These are phyloP conservation scores for Cecidostiba fungosa DNA, from an alignment of 2,888 invertebrate species.

Conservation along the genomic window DNA sequence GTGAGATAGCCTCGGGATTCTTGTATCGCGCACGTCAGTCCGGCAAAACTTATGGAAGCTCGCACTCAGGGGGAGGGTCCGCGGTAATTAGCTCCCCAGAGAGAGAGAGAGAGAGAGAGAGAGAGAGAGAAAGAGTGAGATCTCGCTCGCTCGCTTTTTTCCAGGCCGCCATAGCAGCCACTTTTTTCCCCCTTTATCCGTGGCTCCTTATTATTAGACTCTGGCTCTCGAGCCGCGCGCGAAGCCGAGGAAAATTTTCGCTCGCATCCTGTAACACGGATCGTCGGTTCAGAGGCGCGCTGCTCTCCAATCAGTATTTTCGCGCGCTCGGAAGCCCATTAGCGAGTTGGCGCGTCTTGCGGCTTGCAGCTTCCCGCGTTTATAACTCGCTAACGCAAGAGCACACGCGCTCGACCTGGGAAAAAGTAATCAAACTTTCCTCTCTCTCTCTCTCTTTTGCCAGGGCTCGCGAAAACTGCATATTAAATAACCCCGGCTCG, in stretches of 20 bases:
- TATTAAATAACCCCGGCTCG: slow-evolving; percentile 45
- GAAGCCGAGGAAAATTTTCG: slow-evolving; percentile 1
- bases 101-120: background rate
- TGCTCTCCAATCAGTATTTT: slow-evolving; percentile 44
- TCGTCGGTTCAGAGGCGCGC: background rate
- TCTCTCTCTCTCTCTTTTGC: background rate
- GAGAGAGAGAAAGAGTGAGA: background rate
- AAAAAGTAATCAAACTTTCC: slow-evolving; percentile 61
- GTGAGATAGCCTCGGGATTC: background rate
- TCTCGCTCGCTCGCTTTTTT: background rate
- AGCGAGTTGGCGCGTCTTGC: slow-evolving; percentile 41
- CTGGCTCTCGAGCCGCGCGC: background rate
- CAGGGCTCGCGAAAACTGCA: slow-evolving; percentile 47
- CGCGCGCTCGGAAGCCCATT: slow-evolving; percentile 6
- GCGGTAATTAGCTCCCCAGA: slow-evolving; percentile 9
- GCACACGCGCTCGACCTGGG: background rate
- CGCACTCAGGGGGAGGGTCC: background rate
- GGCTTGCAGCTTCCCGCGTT: slow-evolving; percentile 34
- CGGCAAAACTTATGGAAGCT: background rate
- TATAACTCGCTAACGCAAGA: slow-evolving; percentile 25
- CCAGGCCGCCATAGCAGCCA: background rate
- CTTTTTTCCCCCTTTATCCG: background rate
- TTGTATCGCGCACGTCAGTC: background rate
- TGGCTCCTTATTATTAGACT: background rate
- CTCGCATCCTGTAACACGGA: background rate